These are phyloP conservation scores for Hyphantria cunea DNA, from an alignment of 1,140 invertebrate genomes.

Conservation along the genomic window DNA sequence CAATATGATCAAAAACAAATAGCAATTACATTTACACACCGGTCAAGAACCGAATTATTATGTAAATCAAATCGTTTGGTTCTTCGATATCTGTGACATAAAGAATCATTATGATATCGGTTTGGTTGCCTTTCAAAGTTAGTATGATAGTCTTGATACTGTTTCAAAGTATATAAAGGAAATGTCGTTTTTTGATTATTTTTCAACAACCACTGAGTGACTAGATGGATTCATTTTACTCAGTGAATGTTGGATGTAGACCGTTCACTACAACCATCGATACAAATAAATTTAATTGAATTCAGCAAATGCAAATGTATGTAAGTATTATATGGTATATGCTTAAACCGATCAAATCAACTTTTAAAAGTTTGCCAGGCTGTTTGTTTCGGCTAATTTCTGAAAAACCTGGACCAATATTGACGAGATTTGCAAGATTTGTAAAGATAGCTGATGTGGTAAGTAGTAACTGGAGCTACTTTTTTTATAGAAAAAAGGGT, in stretches of 20 bases:
- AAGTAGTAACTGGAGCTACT: too few species aligned
- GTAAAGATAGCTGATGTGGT: too few species aligned
- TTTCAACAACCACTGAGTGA: neutral
- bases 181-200: neutral
- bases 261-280: too few species aligned
- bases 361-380: too few species aligned
- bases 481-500: too few species aligned
- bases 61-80: neutral
- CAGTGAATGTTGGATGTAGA: neutral
- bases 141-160: neutral
- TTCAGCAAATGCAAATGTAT: too few species aligned
- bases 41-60: slow-evolving; percentile 6
- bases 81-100: slow-evolving; percentile 3
- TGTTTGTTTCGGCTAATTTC: too few species aligned
- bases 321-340: too few species aligned
- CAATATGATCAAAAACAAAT: neutral
- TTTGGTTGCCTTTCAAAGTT: slow-evolving; percentile 5
- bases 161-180: neutral
- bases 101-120: slow-evolving; percentile 7
- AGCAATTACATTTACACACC: neutral
- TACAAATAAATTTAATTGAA: too few species aligned
- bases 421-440: too few species aligned
- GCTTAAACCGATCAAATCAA: too few species aligned
- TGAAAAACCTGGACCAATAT: too few species aligned
- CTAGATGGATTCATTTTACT: neutral